Evolutionary conservation across 2,888 invertebrate genomes (phyloP).

Genomic region (Nemurella pictetii): DNA sequence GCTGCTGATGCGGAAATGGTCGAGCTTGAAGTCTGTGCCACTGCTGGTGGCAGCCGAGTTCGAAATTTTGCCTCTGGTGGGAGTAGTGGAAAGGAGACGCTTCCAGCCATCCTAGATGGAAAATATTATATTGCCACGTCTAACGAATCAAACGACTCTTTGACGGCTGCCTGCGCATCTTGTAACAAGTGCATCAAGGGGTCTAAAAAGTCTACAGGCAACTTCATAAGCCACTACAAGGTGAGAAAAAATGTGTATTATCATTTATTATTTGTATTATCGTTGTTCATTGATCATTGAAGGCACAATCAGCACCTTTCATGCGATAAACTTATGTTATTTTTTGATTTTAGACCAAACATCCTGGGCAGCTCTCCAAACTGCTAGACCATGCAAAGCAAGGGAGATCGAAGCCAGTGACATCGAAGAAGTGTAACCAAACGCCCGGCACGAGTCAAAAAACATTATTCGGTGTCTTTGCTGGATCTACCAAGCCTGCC

Average conservation of each 20-base stretch:
- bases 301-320: neutral
- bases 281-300: neutral
- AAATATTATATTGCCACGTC: neutral
- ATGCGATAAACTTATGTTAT: neutral
- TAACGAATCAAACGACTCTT: neutral
- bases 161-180: neutral
- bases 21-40: neutral
- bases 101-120: neutral
- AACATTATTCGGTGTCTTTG: neutral
- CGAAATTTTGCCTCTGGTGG: neutral
- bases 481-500: neutral
- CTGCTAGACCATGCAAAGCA: neutral
- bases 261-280: neutral
- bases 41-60: neutral
- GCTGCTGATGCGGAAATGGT: neutral
- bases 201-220: slow-evolving; percentile 6
- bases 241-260: neutral
- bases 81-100: neutral
- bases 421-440: neutral
- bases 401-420: neutral
- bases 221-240: slow-evolving; percentile 13
- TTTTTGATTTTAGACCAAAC: neutral
- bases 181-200: neutral
- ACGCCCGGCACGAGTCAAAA: neutral
- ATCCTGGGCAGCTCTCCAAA: neutral